Conservation (phyloP, 2,113 vertebrate genomes). For the Alosa alosa region DNA sequence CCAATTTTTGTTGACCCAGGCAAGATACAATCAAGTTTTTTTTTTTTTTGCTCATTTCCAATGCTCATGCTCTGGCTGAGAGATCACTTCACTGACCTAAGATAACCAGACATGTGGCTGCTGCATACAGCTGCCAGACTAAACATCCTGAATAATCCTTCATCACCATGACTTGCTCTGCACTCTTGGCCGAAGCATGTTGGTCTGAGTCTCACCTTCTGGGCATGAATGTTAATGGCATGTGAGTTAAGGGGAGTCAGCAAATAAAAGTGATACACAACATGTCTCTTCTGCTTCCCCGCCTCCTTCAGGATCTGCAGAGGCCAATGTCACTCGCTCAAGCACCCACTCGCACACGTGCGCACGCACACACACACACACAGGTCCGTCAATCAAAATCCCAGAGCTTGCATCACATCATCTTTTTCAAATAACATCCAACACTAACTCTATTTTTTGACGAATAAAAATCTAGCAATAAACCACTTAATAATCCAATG, state of each 20-base stretch:
- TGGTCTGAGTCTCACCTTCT: no score
- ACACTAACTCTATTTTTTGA: not conserved
- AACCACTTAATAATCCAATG: not conserved
- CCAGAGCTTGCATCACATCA: not conserved
- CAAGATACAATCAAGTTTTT: not conserved
- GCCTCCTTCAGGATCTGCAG: no score
- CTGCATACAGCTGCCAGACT: no score
- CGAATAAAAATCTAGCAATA: not conserved
- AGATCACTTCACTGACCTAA: not conserved
- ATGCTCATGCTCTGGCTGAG: not conserved
- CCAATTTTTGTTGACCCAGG: not conserved
- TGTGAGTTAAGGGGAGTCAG: no score
- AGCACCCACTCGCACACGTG: not conserved
- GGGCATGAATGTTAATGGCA: no score
- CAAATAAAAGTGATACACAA: no score
- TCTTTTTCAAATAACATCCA: not conserved
- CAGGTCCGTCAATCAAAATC: not conserved
- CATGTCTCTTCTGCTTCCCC: no score
- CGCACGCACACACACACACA: not conserved
- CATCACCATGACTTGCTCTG: not conserved
- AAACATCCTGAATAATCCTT: not conserved
- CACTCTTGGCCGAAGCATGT: no score
- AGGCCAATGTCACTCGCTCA: not conserved
- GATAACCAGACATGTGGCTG: not conserved
- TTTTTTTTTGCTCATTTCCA: no score